phyloP scores from a whole-genome alignment of 2,888 invertebrate species.

The Ornithoptera priamus region DNA sequence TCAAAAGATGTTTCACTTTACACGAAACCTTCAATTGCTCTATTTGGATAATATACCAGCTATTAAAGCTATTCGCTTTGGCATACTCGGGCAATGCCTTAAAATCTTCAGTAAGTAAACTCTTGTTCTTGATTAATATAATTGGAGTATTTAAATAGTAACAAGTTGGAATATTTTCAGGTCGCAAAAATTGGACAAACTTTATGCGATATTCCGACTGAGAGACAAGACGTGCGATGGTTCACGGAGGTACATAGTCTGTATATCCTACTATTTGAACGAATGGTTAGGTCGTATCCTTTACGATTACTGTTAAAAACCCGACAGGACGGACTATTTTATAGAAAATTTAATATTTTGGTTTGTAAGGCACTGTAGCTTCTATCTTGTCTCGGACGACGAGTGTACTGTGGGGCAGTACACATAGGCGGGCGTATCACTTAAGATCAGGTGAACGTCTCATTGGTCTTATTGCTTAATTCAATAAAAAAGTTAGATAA shows the following conservation, averaged over 20 bases:
- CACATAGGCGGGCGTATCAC: too few species aligned
- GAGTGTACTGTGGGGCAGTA: too few species aligned
- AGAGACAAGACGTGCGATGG: conserved; percentile 51
- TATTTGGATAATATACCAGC: conserved; percentile 61
- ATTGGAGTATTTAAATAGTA: neutral
- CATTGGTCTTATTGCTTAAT: too few species aligned
- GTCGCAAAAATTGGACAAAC: conserved; percentile 50
- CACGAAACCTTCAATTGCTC: conserved; percentile 58
- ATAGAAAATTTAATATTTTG: too few species aligned
- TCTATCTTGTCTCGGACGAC: too few species aligned
- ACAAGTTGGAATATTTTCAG: conserved; percentile 43
- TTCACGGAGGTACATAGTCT: conserved; percentile 51
- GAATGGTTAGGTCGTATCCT: too few species aligned
- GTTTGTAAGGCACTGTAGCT: too few species aligned
- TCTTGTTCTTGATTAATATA: neutral
- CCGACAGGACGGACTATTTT: too few species aligned
- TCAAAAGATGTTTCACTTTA: conserved; percentile 40
- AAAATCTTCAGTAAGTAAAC: conserved; percentile 51
- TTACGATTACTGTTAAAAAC: too few species aligned
- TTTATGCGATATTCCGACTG: conserved; percentile 55
- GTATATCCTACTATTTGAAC: too few species aligned
- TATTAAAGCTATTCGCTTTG: conserved; percentile 57
- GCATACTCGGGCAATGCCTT: conserved; percentile 52
- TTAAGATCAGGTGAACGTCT: too few species aligned
- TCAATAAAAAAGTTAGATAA: neutral